Evolutionary conservation across 2,888 invertebrate genomes (phyloP).

Genomic region (Teinopalpus imperialis): DNA sequence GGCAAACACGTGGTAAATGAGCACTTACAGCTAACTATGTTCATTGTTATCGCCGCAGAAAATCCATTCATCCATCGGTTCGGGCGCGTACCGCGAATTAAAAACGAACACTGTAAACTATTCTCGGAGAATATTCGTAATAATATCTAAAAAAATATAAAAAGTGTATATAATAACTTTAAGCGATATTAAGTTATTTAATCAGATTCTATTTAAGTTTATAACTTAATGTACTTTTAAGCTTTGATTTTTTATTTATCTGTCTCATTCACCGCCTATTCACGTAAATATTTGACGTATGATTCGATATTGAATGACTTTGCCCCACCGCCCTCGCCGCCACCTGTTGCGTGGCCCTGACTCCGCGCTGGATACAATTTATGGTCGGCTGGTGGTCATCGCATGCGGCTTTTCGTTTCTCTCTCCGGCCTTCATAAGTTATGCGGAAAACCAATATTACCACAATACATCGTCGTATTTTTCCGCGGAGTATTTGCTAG

Average conservation of each 20-base stretch:
- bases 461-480: conserved; percentile 14
- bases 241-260: too few relatives aligned
- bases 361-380: conserved; percentile 18
- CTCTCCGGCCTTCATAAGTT: conserved; percentile 17
- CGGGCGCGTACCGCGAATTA: too few relatives aligned
- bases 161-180: too few relatives aligned
- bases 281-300: conserved; percentile 21
- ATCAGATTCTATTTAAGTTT: too few relatives aligned
- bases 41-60: too few relatives aligned
- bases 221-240: neutral
- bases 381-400: conserved; percentile 18
- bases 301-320: conserved; percentile 21
- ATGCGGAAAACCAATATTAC: conserved; percentile 14
- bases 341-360: conserved; percentile 26
- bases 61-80: too few relatives aligned
- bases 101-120: too few relatives aligned
- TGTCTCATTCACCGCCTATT: conserved; percentile 32
- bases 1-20: too few relatives aligned
- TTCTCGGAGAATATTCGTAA: too few relatives aligned
- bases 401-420: conserved; percentile 21
- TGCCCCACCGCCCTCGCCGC: conserved; percentile 13
- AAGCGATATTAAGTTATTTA: too few relatives aligned
- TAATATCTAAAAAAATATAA: too few relatives aligned
- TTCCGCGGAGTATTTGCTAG: conserved; percentile 3
- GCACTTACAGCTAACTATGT: too few relatives aligned